Base-by-base conservation (phyloP, 2,113 vertebrate species). In the Microcebus tavaratra region DNA sequence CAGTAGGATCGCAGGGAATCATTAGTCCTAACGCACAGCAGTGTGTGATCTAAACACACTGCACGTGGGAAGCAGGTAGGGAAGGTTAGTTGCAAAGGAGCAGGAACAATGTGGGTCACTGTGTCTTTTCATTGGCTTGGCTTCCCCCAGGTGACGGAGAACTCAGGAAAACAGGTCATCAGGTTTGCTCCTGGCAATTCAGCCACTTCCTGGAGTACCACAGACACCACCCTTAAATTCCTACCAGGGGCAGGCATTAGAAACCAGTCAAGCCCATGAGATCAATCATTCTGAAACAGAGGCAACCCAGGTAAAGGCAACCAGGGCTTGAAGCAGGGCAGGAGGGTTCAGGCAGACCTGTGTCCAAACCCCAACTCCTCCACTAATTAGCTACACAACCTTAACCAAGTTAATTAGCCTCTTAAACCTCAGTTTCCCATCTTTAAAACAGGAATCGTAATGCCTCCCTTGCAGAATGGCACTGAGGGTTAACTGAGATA, bases 61-160 rank as follows among this genome's bases (percentile, higher is more conserved):
- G 0, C 2, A 1, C 9, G 0, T 0, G 5, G 61, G n/a, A n/a
- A 39, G 31, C 72, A 76, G n/a, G 39, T 5, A 7, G 53, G 8
- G 72, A 13, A 61, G 1, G 11, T 7, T 1, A 21, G 31, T 8
- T 78, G 45, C 3, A 4, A 5, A 0, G 1, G 25, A 76, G 6
- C 59, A 23, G 29, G 61, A 3, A 12, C 3, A 75, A 11, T 0
- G 25, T 10, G 57, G 36, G 59, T 53, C 85, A 20, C 15, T n/a
- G 67, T 31, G n/a, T 23, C 65, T 78, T 76, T 21, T 78, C 48
- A 36, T 76, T 90, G 7, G 18, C 17, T 63, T 31, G 8, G 42
- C 75, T 55, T 8, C 12, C 70, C 63, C 0, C 0, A 45, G 29
- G 18, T 29, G 90, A 92, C 70, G 14, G 81, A 50, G 21, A 88